A percentile compares a stretch with the other conserved stretches of the same genome.
phyloP scores from a whole-genome alignment of 2,888 invertebrate genomes.

The Parasteatoda lunata region DNA sequence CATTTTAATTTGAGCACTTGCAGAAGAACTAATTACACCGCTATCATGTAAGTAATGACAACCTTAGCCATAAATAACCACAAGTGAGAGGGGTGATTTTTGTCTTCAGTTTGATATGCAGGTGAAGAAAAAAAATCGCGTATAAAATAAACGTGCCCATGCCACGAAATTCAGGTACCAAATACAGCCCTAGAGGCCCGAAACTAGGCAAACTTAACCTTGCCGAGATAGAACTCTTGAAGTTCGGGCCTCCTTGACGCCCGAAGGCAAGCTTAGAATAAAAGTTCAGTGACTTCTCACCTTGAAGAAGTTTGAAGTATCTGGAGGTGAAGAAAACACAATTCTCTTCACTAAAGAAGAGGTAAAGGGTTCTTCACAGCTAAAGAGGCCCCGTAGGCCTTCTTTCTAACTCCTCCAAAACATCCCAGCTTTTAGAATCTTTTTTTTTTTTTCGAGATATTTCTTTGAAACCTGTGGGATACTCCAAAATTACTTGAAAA shows the following conservation, averaged over 20 bases:
- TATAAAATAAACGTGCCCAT: neutral
- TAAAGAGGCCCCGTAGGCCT: neutral
- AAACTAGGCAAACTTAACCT: slow-evolving; percentile 3
- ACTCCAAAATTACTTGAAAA: too few species aligned
- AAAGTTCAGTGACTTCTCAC: neutral
- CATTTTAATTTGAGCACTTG: too few species aligned
- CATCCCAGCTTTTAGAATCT: too few species aligned
- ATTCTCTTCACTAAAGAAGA: neutral
- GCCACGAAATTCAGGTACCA: slow-evolving; percentile 3
- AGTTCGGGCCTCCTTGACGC: neutral
- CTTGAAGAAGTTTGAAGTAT: slow-evolving; percentile 1
- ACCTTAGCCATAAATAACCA: neutral
- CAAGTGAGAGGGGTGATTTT: neutral
- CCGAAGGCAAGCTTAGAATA: slow-evolving; percentile 1
- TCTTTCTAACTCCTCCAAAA: neutral
- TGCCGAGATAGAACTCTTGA: neutral
- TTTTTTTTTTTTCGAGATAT: too few species aligned
- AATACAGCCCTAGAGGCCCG: neutral
- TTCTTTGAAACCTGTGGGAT: too few species aligned
- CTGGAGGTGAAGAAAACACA: slow-evolving; percentile 2
- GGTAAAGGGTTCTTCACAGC: neutral
- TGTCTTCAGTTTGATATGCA: neutral
- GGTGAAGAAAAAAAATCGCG: neutral
- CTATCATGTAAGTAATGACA: too few species aligned
- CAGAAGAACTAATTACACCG: too few species aligned